Base-by-base conservation (phyloP, 2,797 vertebrate species). In the Argentina silus region DNA sequence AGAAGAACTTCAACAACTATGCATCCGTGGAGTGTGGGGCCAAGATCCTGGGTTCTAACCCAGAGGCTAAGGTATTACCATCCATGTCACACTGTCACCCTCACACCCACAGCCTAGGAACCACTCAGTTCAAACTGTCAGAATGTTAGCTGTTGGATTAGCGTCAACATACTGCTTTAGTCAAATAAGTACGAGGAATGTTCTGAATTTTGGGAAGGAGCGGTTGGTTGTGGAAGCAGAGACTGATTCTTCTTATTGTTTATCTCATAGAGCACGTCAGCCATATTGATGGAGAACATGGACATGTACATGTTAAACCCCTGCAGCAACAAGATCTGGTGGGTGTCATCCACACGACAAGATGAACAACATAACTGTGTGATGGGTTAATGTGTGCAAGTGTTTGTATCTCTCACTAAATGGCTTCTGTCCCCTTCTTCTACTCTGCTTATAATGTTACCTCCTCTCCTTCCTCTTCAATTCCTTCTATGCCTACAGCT, bases 221-320 rank as follows among this genome's bases (percentile, higher is more conserved):
- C 4, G 27, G 27, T 36, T 36, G 27, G 1, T 36, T 36, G 27
- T 36, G 27, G 27, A 36, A 36, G 27, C 27, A 36, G 27, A 36
- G 27, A 36, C 27, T 36, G 27, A 36, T 36, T 45, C 42, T 17
- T 17, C 15, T 10, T 6, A 19, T 47, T 42, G 2, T 50, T 69
- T 55, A 8, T 67, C 89, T 60, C 61, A 2, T 88, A 99, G 97
- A 98, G 97, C 88, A 99, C 97, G 21, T 98, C 97, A 53, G 95
- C 97, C 78, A 97, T 99, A 91, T 83, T 99, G 83, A 97, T 94
- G 92, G 97, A 99, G 89, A 99, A 98, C 75, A 98, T 97, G 95
- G 97, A 99, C 79, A 84, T 98, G 76, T 99, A 99, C 87, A 99
- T 99, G 97, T 89, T 99, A 71, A 99, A 99, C 84, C 97, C 97